Base-by-base conservation (phyloP, 92 coral and sea anemone genomes). In the Epizoanthus rinbou region DNA sequence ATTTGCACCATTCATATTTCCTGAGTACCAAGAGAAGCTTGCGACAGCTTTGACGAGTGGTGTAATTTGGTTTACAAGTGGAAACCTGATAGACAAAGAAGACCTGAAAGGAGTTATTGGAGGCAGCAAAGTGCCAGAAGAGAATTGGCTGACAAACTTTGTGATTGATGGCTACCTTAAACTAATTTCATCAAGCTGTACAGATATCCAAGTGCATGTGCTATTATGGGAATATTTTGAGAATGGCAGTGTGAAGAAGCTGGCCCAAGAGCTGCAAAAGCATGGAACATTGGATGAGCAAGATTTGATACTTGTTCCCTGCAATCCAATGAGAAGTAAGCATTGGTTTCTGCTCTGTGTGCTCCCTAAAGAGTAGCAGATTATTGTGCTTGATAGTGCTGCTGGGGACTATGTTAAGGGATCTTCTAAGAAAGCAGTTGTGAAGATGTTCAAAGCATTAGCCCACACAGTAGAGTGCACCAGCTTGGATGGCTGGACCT, bases 1-100 rank as follows among this genome's bases (percentile, higher is more conserved):
- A 71, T 71, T 59, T 19, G 37, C 23, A 19, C 33, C 76, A 71
- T 71, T 71, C 76, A 71, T 59, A 31, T 57, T 71, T 15, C 76
- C 76, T 47, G 35, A 71, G 59, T 71, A 71, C 76, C 59, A 71
- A 35, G 76, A 71, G 76, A 71, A 71, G 57, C 76, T 71, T 71
- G 59, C 18, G 59, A 71, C 76, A 71, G 76, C 76, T 47, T 41
- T 71, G 43, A 45, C 45, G 76, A 71, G 76, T 47, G 59, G 76
- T 45, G 76, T 59, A 45, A 57, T 71, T 71, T 18, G 23, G 17
- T 71, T 71, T 21, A 19, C 57, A 71, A 59, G 76, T 4, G 76
- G 76, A 57, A n/a, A 71, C 52, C 21, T 45, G 57, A 71, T 71
- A 71, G 76, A 57, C 17, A 35, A 47, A 16, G 76, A 71, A 71